Evolutionary conservation across 2,113 vertebrate species (phyloP), one percentile per base, ranked within the genome.

Genomic region (Pomatorhinus ruficollis): DNA sequence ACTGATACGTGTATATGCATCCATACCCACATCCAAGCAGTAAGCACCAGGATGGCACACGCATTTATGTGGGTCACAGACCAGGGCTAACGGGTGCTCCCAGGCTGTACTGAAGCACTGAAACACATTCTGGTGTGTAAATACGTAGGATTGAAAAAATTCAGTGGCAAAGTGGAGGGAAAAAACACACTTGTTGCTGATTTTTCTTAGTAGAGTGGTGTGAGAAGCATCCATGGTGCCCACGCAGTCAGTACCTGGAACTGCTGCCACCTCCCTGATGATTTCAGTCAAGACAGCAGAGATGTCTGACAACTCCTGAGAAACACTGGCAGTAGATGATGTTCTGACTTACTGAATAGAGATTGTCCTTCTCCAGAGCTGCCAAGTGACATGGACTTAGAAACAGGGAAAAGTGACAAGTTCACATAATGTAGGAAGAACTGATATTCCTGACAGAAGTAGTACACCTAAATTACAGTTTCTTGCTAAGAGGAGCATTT

Each of bases 1-100:
- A 44, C 0, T 1, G 24, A 40, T n/a, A 16, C 0, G 0, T 4
- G 10, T 10, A 12, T 1, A 23, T 19, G n/a, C 23, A 28, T 16
- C 47, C 75, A 44, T 35, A 40, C 35, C 17, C 30, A 31, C 12
- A 66, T 8, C 39, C 52, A 11, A 18, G 31, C 8, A 35, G 45
- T 61, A 44, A 53, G 78, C 30, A 68, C 12, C 7, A 33, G 24
- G 35, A 30, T 11, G 24, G 54, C 27, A 83, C 49, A 20, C 3
- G 0, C 3, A 25, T 9, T 57, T 53, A 19, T 14, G 50, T 22
- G 10, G 8, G 64, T 57, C 64, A 37, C 71, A 56, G 14, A 50
- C 10, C 39, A 60, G 65, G 27, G 20, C 1, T 6, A 42, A 30
- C 0, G 0, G 23, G 33, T 63, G 30, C 28, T 79, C 71, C 45